Conservation (phyloP, 2,797 vertebrate genomes). For the Syngnathus rostellatus region DNA sequence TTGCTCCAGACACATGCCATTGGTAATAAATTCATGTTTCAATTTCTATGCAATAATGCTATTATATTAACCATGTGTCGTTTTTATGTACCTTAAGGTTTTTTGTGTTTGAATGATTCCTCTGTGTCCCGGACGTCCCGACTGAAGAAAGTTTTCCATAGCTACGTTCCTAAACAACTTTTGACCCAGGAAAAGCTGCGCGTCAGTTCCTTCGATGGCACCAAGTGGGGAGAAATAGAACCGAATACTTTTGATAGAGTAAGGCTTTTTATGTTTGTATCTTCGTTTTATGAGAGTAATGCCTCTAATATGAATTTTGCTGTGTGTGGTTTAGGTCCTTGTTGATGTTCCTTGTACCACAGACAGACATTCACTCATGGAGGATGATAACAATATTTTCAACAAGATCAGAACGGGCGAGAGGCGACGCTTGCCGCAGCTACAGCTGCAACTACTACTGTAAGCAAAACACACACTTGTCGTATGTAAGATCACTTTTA, state of each 20-base stretch:
- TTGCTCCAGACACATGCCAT: slow-evolving; percentile 80
- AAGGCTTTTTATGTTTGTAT: slow-evolving; percentile 14
- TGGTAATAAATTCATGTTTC: slow-evolving; percentile 58
- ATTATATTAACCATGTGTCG: not conserved
- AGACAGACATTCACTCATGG: slow-evolving; percentile 74
- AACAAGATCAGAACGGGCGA: slow-evolving; percentile 73
- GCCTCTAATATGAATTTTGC: not conserved
- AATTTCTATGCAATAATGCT: not conserved
- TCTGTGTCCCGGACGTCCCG: slow-evolving; percentile 75
- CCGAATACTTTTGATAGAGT: slow-evolving; percentile 79
- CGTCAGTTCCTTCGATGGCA: slow-evolving; percentile 77
- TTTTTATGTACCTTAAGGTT: slow-evolving; percentile 54
- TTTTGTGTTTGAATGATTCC: slow-evolving; percentile 77
- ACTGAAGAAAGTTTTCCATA: slow-evolving; percentile 70
- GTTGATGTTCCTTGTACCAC: slow-evolving; percentile 93
- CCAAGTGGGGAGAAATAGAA: slow-evolving; percentile 73
- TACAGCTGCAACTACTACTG: slow-evolving; percentile 85
- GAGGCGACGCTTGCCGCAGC: slow-evolving; percentile 78
- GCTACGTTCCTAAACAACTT: slow-evolving; percentile 72
- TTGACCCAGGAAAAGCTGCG: slow-evolving; percentile 59
- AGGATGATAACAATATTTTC: slow-evolving; percentile 92
- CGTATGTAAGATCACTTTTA: not conserved
- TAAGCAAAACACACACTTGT: slow-evolving; percentile 55
- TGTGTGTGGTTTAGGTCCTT: slow-evolving; percentile 73
- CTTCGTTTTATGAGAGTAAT: not conserved